Evolutionary conservation across 2,797 vertebrate genomes (phyloP), one percentile per base, ranked within the genome.

Genomic region (Sphenodon punctatus): DNA sequence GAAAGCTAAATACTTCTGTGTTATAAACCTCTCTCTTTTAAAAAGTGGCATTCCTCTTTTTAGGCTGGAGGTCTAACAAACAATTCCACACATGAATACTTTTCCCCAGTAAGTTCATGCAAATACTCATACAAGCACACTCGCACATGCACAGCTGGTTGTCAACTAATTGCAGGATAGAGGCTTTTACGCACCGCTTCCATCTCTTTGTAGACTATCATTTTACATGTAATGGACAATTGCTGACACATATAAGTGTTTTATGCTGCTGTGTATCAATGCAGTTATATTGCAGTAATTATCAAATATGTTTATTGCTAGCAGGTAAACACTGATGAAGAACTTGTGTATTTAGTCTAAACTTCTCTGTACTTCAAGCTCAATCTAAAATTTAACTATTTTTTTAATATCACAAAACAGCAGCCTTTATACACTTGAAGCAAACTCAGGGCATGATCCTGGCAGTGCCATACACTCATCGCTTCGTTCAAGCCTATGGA

Each of bases 221-320:
- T 69, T 88, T 84, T 66, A 67, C 19, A 67, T 36, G 39, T 32
- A 72, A 38, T n/a, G 71, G 10, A 48, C 17, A 79, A 15, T 84
- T 0, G 51, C 64, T 90, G 55, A 12, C 38, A 49, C 61, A 43
- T 59, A 38, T 16, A 65, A 65, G 8, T 36, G 68, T 79, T 91
- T 87, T 80, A 75, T 64, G 49, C 67, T 89, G 4, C 1, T 74
- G 59, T 49, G 61, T 1, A 88, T 67, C 88, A 75, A 88, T 59
- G 75, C 56, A 85, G 67, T 86, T 81, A 41, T 83, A 60, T 39
- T 55, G 36, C 1, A 60, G 30, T 72, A 88, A 81, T 67, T 32
- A 63, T 74, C 42, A 67, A 73, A 91, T 67, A 86, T 2, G 39
- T 80, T 84, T 85, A 88, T 90, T 78, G 77, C 86, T 78, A 88